These are phyloP conservation scores for Rallus crepitans DNA, from an alignment of 2,797 vertebrate species.

Conservation along the genomic window DNA sequence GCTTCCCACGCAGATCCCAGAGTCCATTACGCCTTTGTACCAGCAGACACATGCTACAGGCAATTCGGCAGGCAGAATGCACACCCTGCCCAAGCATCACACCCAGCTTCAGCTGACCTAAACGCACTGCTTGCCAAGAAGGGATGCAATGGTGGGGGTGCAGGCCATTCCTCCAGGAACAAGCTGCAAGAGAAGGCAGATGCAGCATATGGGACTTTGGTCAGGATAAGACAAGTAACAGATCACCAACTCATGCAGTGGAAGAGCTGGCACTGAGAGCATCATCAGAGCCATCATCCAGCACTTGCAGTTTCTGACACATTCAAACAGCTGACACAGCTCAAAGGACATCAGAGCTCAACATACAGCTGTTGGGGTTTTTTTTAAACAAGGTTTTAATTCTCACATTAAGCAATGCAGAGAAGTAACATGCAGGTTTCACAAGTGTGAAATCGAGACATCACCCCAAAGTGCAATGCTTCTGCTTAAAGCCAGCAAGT, in stretches of 20 bases:
- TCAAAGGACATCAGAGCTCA: not conserved
- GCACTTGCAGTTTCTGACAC: not conserved
- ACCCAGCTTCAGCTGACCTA: rapidly evolving
- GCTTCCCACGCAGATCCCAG: not conserved
- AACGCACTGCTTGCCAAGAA: not conserved
- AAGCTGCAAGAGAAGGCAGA: not conserved
- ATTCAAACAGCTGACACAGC: not conserved
- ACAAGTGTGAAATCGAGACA: not conserved
- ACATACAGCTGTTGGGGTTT: not conserved
- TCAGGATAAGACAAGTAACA: not conserved
- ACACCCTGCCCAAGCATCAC: not conserved
- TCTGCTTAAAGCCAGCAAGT: not conserved
- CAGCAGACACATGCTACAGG: rapidly evolving
- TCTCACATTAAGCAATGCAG: not conserved
- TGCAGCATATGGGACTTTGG: not conserved
- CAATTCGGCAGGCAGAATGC: not conserved
- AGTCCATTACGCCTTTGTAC: not conserved
- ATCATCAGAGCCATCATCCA: not conserved
- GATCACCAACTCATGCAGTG: rapidly evolving
- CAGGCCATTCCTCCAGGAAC: not conserved
- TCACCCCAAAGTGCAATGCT: rapidly evolving
- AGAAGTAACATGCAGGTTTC: not conserved
- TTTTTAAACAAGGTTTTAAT: not conserved
- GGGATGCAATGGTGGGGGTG: not conserved
- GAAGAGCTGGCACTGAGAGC: not conserved